Conservation (phyloP, 2,797 vertebrate species). For the Serranus cabrilla region DNA sequence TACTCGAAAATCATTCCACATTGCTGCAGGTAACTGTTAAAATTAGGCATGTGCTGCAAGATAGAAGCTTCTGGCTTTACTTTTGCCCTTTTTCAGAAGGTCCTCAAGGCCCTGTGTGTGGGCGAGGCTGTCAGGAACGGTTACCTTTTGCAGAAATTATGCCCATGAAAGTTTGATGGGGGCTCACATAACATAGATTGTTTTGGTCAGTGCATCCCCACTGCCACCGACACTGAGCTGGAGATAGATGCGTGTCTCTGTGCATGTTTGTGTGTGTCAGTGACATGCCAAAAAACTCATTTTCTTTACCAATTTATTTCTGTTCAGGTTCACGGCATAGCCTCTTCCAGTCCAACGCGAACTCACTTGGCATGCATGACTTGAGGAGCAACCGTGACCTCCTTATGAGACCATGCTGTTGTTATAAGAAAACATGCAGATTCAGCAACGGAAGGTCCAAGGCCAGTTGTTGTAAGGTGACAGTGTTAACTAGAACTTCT, state of each 20-base stretch:
- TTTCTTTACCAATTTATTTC: constrained; percentile 21
- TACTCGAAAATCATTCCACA: constrained; percentile 9
- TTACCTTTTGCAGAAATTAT: constrained; percentile 68
- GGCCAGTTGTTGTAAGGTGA: neutral
- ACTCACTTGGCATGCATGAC: neutral
- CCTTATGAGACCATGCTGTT: neutral
- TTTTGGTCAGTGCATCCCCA: constrained; percentile 50
- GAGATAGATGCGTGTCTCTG: constrained; percentile 28
- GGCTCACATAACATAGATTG: constrained; percentile 61
- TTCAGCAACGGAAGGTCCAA: neutral
- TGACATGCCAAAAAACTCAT: constrained; percentile 17
- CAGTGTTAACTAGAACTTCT: neutral
- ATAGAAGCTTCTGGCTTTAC: constrained; percentile 40
- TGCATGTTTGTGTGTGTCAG: constrained; percentile 22
- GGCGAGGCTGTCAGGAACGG: constrained; percentile 67
- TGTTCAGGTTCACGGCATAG: constrained; percentile 13
- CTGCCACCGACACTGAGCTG: constrained; percentile 31
- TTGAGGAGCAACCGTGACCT: neutral
- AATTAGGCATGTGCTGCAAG: constrained; percentile 29
- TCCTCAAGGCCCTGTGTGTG: constrained; percentile 62
- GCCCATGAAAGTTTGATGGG: constrained; percentile 72
- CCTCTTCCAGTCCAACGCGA: neutral
- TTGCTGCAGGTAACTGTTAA: constrained; percentile 46
- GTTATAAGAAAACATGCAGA: neutral
- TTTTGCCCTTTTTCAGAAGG: constrained; percentile 45